Evolutionary conservation across 2,888 invertebrate species (phyloP).

Genomic region (Polia nebulosa): DNA sequence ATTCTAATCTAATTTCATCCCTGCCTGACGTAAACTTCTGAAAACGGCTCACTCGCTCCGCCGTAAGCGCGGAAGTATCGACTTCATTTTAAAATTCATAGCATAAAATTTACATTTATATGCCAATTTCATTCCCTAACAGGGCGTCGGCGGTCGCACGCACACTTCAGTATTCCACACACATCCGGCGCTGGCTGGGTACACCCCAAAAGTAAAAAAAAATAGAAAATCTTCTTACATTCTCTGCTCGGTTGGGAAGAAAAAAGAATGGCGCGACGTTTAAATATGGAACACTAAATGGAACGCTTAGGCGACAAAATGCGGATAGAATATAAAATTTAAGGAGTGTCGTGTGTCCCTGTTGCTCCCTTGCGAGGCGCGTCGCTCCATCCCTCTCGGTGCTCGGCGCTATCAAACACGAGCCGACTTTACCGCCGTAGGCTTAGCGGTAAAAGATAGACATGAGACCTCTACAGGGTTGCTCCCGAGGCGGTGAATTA

Average conservation of each 20-base stretch:
- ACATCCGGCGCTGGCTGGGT: conserved; percentile 80
- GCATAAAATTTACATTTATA: conserved; percentile 91
- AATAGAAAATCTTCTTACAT: conserved; percentile 85
- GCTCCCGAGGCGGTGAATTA: conserved; percentile 80
- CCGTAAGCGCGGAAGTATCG: conserved; percentile 88
- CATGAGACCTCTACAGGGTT: conserved; percentile 84
- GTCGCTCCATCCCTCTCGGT: conserved; percentile 76
- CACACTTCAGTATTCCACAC: conserved; percentile 90
- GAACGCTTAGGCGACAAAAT: conserved; percentile 91
- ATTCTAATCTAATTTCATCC: conserved; percentile 89
- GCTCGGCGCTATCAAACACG: conserved; percentile 85
- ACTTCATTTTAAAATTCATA: conserved; percentile 91
- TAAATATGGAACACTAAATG: conserved; percentile 91
- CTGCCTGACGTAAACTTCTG: conserved; percentile 81
- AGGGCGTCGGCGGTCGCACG: conserved; percentile 88
- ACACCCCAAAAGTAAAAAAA: conserved; percentile 84
- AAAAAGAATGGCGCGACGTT: conserved; percentile 88
- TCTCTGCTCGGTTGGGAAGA: conserved; percentile 83
- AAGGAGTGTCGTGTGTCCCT: conserved; percentile 83
- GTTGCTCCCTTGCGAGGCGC: conserved; percentile 70
- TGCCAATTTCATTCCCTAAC: conserved; percentile 91
- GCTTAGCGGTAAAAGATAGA: conserved; percentile 91
- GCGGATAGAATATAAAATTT: conserved; percentile 91
- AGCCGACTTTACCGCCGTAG: conserved; percentile 87
- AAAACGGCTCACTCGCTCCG: conserved; percentile 80